A percentile compares a stretch with the other conserved stretches of the same genome.
Conservation (phyloP, 1,140 invertebrate genomes). For the Philaenus spumarius region DNA sequence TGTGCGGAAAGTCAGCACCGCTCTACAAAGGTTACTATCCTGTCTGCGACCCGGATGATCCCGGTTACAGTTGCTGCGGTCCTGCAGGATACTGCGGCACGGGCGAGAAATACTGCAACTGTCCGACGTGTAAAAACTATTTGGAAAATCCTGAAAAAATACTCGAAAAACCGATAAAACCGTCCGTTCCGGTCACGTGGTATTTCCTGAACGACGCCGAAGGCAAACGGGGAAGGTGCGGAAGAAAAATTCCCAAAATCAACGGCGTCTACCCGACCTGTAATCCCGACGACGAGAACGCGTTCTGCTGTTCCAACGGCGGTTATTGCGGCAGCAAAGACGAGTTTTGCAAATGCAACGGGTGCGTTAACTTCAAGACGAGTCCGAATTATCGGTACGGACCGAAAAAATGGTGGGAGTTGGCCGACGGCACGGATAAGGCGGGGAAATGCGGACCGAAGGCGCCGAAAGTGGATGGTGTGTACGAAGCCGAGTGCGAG, state of each 20-base stretch:
- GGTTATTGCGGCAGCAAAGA: conserved; percentile 21
- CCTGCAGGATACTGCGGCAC: conserved; percentile 23
- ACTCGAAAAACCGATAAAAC: conserved; percentile 21
- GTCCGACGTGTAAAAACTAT: conserved; percentile 22
- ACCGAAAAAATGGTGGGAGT: conserved; percentile 15
- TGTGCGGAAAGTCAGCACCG: conserved; percentile 23
- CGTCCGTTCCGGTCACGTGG: conserved; percentile 21
- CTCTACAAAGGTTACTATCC: conserved; percentile 28
- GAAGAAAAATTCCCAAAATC: conserved; percentile 17
- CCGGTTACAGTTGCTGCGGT: conserved; percentile 25
- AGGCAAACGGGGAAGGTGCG: conserved; percentile 22
- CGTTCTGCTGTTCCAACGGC: conserved; percentile 23
- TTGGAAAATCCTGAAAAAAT: conserved; percentile 22
- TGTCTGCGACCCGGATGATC: conserved; percentile 26
- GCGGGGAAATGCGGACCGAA: conserved; percentile 17
- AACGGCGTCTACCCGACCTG: conserved; percentile 21
- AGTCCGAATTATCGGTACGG: conserved; percentile 4
- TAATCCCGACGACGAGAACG: conserved; percentile 23
- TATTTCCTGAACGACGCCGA: conserved; percentile 20
- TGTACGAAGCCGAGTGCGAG: conserved; percentile 14
- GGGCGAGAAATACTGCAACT: conserved; percentile 22
- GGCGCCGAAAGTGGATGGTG: conserved; percentile 15
- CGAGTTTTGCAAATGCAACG: conserved; percentile 21
- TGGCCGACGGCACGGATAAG: conserved; percentile 2
- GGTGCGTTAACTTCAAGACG: conserved; percentile 22